Percentiles rank a stretch among this genome's conserved stretches.
phyloP scores from a whole-genome alignment of 2,888 invertebrate genomes.

The Argyresthia goedartella region DNA sequence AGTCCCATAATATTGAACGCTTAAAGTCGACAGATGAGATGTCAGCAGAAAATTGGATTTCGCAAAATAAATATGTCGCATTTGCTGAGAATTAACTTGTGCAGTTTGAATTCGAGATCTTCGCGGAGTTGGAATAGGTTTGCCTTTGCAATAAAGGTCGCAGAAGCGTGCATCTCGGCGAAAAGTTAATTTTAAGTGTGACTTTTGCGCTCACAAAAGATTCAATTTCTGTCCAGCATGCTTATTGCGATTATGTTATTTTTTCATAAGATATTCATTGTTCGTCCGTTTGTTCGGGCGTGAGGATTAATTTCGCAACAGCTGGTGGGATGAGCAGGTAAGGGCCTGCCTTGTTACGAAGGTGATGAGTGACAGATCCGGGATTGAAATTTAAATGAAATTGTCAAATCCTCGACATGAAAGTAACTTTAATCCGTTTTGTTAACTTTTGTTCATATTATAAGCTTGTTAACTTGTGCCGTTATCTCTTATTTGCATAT shows the following conservation, averaged over 20 bases:
- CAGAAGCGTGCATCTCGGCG: constrained; percentile 22
- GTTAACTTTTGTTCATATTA: constrained; percentile 32
- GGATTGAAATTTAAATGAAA: constrained; percentile 22
- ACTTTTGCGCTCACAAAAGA: constrained; percentile 50
- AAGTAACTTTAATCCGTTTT: constrained; percentile 36
- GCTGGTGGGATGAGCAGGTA: constrained; percentile 26
- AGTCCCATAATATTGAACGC: constrained; percentile 51
- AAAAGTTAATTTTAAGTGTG: constrained; percentile 61
- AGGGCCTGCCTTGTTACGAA: constrained; percentile 41
- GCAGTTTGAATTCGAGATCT: constrained; percentile 20
- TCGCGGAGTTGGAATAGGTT: constrained; percentile 18
- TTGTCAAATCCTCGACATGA: constrained; percentile 31
- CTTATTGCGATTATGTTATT: constrained; percentile 30
- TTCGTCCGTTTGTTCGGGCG: constrained; percentile 16
- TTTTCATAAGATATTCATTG: constrained; percentile 19
- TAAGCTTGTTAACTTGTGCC: constrained; percentile 34
- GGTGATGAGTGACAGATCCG: constrained; percentile 53
- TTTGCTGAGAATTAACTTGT: constrained; percentile 41
- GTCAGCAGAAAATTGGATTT: constrained; percentile 72
- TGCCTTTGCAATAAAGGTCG: constrained; percentile 15
- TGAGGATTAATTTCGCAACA: constrained; percentile 40
- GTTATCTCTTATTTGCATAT: constrained; percentile 22
- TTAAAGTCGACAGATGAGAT: constrained; percentile 70
- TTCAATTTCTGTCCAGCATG: constrained; percentile 49
- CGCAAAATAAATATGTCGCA: constrained; percentile 69